Evolutionary conservation across 2,113 vertebrate species (phyloP), one percentile per base, ranked within the genome.

Genomic region (Struthio camelus): DNA sequence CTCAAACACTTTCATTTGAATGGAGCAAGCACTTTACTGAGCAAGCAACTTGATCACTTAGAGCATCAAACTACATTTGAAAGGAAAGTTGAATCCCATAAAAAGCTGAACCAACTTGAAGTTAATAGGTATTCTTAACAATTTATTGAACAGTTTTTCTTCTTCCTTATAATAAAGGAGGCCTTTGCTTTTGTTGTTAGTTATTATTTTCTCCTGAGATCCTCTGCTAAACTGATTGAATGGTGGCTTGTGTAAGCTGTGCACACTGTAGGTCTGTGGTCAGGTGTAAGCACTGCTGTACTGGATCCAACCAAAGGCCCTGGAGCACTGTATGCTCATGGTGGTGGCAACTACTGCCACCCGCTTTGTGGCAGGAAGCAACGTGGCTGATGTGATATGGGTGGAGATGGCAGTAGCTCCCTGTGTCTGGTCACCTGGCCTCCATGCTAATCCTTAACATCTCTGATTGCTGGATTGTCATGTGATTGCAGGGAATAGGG

Each of bases 391-490:
- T 34, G 28, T 32, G 22, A 18, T 20, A 4, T 11, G 53, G 13
- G 9, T 61, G 27, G 44, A 71, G 38, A 5, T 56, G 58, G 18
- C 15, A 51, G 1, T 16, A 27, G 23, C 28, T 91, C 51, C n/a
- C 42, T 32, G 4, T 27, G 79, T 46, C 61, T 89, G 70, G 13
- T 40, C 17, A 12, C 44, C 13, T 62, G 40, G 9, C 17, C 50
- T 24, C 25, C 0, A 0, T 20, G 32, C 25, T 9, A 8, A 46
- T 8, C 8, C 76, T 51, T 1, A 22, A 30, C 1, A 0, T 75
- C 30, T 53, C n/a, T 18, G 0, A 0, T 42, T 78, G 5, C n/a
- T 66, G 48, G 5, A 80, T 32, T 32, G 18, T 59, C 17, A 11
- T 34, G 56, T 34, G 10, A 30, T 59, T 59, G 56, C 56, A 59